Conservation (phyloP, 1,140 invertebrate genomes). For the Leptoteleia sp. region DNA sequence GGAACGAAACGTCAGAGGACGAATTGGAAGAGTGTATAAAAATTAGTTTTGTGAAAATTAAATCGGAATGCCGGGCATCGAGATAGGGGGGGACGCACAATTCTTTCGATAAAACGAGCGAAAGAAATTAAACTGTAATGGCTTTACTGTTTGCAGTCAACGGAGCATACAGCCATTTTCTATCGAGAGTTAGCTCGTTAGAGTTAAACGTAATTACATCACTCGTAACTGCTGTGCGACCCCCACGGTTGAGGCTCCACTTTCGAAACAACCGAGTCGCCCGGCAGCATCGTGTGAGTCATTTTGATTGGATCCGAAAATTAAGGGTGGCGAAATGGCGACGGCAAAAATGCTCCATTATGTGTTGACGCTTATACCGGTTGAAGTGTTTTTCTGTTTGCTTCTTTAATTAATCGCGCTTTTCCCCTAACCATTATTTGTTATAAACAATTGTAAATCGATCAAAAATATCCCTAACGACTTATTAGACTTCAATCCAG, state of each 20-base stretch:
- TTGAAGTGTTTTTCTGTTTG: too few relatives aligned
- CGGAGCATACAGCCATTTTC: constrained; percentile 81
- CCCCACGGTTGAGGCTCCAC: constrained; percentile 48
- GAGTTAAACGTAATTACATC: constrained; percentile 79
- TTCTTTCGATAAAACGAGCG: constrained; percentile 35
- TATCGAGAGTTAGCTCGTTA: constrained; percentile 81
- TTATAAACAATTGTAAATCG: too few relatives aligned
- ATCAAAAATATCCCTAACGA: too few relatives aligned
- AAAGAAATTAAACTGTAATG: constrained; percentile 73
- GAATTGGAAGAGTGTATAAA: constrained; percentile 19
- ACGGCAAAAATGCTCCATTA: too few relatives aligned
- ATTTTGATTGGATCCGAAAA: too few relatives aligned
- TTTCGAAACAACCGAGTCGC: constrained; percentile 59
- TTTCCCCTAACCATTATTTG: too few relatives aligned
- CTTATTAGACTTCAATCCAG: too few relatives aligned
- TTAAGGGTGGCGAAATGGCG: too few relatives aligned
- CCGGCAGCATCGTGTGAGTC: constrained; percentile 73
- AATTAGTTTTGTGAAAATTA: constrained; percentile 25
- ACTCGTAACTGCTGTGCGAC: constrained; percentile 74
- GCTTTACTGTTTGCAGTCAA: constrained; percentile 78
- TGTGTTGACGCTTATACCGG: too few relatives aligned
- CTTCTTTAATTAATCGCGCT: too few relatives aligned
- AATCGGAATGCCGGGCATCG: constrained; percentile 9
- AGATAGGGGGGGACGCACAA: constrained; percentile 5
- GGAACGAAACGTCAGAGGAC: background rate